A percentile compares a stretch with the other conserved stretches of the same genome.
Evolutionary conservation across 1,140 invertebrate species (phyloP).

Genomic region (Nasonia giraulti): DNA sequence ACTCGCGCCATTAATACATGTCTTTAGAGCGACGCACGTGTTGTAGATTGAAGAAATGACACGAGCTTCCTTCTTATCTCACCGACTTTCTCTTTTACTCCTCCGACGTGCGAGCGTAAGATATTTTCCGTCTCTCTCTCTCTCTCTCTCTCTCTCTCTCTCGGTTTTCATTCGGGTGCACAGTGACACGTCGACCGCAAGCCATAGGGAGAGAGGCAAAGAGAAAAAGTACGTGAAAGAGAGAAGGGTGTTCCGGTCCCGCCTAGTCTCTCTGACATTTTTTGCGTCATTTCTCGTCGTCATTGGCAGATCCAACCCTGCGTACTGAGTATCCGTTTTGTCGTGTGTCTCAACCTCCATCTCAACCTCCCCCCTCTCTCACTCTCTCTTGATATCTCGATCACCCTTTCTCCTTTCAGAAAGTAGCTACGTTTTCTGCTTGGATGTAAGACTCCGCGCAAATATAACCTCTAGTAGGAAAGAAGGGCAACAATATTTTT

Average conservation of each 20-base stretch:
- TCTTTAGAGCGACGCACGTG: slow-evolving; percentile 12
- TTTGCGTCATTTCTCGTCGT: slow-evolving; percentile 73
- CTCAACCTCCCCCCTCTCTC: slow-evolving; percentile 22
- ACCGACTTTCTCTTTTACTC: slow-evolving; percentile 48
- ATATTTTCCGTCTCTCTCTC: slow-evolving; percentile 32
- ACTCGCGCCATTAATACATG: slow-evolving; percentile 25
- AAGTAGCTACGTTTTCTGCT: slow-evolving; percentile 38
- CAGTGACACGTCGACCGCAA: background rate
- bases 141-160: slow-evolving; percentile 30
- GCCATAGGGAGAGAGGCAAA: background rate
- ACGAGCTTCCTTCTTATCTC: slow-evolving; percentile 44
- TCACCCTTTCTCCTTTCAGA: slow-evolving; percentile 52
- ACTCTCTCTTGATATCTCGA: background rate
- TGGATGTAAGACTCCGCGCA: background rate
- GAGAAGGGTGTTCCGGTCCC: slow-evolving; percentile 58
- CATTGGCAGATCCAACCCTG: slow-evolving; percentile 70
- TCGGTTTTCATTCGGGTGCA: background rate
- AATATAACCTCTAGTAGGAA: background rate
- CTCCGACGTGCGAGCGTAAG: background rate
- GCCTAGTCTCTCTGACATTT: slow-evolving; percentile 68
- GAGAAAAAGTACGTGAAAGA: background rate
- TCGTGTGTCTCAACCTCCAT: slow-evolving; percentile 54
- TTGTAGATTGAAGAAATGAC: slow-evolving; percentile 35
- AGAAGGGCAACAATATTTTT: slow-evolving; percentile 16
- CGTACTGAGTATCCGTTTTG: slow-evolving; percentile 63